Evolutionary conservation across 2,113 vertebrate species (phyloP).

Genomic region (Pelusios castaneus): DNA sequence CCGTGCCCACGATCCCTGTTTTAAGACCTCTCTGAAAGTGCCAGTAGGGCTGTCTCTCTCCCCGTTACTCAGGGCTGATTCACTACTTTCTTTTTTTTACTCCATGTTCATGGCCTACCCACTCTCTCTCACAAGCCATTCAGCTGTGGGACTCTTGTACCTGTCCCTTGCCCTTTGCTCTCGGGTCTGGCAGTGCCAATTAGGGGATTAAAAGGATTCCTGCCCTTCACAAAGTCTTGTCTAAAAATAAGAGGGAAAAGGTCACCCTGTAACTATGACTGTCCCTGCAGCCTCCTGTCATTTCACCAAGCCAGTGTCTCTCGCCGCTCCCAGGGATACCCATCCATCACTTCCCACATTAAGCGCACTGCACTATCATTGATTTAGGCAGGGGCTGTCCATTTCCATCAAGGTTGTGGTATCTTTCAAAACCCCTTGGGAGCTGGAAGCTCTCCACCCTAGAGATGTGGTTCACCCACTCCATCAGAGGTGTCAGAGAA

Average conservation of each 20-base stretch:
- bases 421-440: constrained; percentile 52
- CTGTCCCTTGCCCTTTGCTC: neutral
- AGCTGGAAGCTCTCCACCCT: constrained; percentile 27
- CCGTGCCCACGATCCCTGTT: neutral
- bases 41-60: neutral
- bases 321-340: neutral
- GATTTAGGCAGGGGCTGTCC: constrained; percentile 24
- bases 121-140: neutral
- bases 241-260: constrained; percentile 23
- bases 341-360: neutral
- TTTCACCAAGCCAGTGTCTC: neutral
- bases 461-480: constrained; percentile 37
- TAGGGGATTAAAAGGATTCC: neutral
- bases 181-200: neutral
- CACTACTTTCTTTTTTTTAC: neutral
- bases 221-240: neutral
- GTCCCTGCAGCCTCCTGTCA: constrained; percentile 12
- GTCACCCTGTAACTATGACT: neutral
- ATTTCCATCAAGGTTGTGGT: neutral
- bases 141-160: neutral
- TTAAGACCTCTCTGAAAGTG: neutral
- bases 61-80: neutral
- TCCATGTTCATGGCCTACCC: neutral
- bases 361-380: neutral
- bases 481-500: constrained; percentile 63